Evolutionary conservation across 2,888 invertebrate species (phyloP).

Genomic region (Arctia plantaginis): DNA sequence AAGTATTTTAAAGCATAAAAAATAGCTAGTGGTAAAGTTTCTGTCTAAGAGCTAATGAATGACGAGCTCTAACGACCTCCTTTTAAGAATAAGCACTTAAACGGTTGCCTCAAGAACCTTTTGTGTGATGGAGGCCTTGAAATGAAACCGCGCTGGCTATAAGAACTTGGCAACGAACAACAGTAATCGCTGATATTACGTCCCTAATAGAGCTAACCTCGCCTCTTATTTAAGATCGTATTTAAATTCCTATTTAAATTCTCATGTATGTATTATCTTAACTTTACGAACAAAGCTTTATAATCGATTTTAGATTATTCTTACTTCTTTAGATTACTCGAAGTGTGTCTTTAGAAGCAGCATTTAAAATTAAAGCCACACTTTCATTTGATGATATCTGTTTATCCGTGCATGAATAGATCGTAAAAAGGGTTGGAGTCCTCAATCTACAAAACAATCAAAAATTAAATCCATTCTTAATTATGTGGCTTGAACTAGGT

Average conservation of each 20-base stretch:
- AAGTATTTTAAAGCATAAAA: not conserved
- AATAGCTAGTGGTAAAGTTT: not conserved
- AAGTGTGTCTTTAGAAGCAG: too few species aligned
- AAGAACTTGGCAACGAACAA: slow-evolving; percentile 51
- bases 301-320: not conserved
- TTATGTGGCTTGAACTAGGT: not conserved
- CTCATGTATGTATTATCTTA: not conserved
- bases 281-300: not conserved
- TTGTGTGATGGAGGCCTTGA: slow-evolving; percentile 57
- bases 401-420: not conserved
- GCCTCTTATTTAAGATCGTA: slow-evolving; percentile 30
- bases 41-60: slow-evolving; percentile 15
- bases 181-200: slow-evolving; percentile 36
- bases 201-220: slow-evolving; percentile 41
- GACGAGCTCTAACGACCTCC: slow-evolving; percentile 50
- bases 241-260: not conserved
- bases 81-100: slow-evolving; percentile 56
- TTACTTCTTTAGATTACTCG: too few species aligned
- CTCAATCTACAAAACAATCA: not conserved
- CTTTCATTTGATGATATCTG: not conserved
- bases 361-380: too few species aligned
- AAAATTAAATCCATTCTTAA: not conserved
- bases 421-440: not conserved
- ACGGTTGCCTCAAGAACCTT: slow-evolving; percentile 56
- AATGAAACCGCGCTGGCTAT: slow-evolving; percentile 49